phyloP scores from a whole-genome alignment of 2,797 vertebrate genomes.

The Valencia hispanica region DNA sequence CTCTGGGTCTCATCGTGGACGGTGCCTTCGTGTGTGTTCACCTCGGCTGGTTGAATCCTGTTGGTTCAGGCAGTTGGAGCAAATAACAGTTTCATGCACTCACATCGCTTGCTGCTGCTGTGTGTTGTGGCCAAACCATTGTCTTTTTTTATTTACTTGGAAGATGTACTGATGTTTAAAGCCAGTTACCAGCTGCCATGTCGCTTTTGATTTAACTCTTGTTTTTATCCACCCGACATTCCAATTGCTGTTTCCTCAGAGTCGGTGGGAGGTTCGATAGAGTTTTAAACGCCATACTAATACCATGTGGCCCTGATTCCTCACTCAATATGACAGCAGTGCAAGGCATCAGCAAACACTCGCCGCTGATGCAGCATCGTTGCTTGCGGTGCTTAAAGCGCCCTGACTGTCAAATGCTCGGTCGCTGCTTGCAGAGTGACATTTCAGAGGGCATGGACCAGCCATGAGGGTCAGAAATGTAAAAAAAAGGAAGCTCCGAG shows the following conservation, averaged over 20 bases:
- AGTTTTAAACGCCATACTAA: constrained; percentile 27
- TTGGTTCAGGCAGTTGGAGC: constrained; percentile 75
- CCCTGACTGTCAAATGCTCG: constrained; percentile 30
- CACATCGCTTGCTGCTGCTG: background rate
- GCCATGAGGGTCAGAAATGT: constrained; percentile 39
- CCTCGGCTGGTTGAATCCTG: constrained; percentile 73
- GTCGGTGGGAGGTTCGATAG: constrained; percentile 31
- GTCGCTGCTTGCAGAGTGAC: constrained; percentile 31
- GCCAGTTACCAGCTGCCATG: constrained; percentile 27
- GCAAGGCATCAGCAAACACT: background rate
- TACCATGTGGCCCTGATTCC: constrained; percentile 1
- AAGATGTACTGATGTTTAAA: constrained; percentile 59
- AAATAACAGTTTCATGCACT: constrained; percentile 61
- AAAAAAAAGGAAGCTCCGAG: constrained; percentile 16
- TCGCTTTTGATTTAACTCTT: constrained; percentile 46
- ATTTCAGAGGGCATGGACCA: constrained; percentile 52
- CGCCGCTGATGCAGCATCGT: constrained; percentile 27
- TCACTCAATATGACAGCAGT: constrained; percentile 17
- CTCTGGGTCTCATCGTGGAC: background rate
- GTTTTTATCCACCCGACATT: constrained; percentile 23
- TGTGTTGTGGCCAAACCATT: constrained; percentile 57
- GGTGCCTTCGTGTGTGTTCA: constrained; percentile 50
- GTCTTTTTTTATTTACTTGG: constrained; percentile 61
- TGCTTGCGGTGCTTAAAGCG: constrained; percentile 1
- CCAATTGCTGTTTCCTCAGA: constrained; percentile 5